These are phyloP conservation scores for Paracyclopina nana DNA, from an alignment of 1,140 invertebrate genomes.

Conservation along the genomic window DNA sequence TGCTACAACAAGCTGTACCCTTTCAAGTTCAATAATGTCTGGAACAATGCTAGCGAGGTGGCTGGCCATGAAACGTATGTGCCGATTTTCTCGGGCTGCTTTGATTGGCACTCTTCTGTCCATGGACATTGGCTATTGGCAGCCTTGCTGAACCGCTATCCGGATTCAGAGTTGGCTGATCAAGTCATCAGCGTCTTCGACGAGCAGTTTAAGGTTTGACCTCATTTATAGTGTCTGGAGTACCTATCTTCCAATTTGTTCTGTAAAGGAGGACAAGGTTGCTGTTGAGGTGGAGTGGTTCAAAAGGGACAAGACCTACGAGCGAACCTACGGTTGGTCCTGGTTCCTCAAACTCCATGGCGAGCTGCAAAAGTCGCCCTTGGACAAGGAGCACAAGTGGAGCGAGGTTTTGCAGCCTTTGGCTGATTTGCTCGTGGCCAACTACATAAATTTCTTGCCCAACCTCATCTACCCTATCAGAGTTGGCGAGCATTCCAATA, in stretches of 20 bases:
- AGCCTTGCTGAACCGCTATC: slow-evolving; percentile 1
- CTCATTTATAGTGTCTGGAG: not conserved
- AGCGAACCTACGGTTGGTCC: slow-evolving; percentile 12
- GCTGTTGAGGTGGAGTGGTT: slow-evolving; percentile 4
- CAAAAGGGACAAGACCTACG: not conserved
- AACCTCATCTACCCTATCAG: slow-evolving; percentile 3
- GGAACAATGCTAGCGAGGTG: not conserved
- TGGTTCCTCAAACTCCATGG: slow-evolving; percentile 10
- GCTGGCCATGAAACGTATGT: not conserved
- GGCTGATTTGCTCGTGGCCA: not conserved
- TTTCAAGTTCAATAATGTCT: not conserved
- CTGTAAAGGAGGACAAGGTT: not conserved
- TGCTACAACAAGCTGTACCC: not conserved
- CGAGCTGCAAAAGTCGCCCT: not conserved
- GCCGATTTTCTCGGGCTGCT: slow-evolving; percentile 3
- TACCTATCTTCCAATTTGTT: not conserved
- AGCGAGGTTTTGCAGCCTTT: not conserved
- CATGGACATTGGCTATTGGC: slow-evolving; percentile 9
- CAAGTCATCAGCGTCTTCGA: not conserved
- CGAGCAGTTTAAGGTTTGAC: not conserved
- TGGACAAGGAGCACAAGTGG: not conserved
- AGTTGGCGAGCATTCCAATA: slow-evolving; percentile 11
- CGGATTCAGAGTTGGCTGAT: slow-evolving; percentile 3
- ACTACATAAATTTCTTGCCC: not conserved
- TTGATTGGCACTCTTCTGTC: slow-evolving; percentile 5